Conservation (phyloP, 2,888 invertebrate genomes). For the Petrophora chlorosata region DNA sequence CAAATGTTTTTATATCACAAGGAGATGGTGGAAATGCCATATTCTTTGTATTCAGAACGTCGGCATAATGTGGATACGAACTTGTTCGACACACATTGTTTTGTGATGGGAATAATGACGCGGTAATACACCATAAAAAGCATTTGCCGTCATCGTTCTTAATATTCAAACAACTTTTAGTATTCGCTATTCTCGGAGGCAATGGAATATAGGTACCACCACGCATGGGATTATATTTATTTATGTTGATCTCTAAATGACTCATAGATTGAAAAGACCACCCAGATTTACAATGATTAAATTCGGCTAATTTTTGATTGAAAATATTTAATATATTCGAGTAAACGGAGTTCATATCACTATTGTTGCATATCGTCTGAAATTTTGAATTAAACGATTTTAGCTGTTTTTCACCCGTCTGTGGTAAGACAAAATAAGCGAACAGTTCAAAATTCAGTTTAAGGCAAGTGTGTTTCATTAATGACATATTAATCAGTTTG, state of each 20-base stretch:
- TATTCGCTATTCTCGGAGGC: background rate
- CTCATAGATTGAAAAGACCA: background rate
- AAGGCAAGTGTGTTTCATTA: too few relatives aligned
- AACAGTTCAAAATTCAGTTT: too few relatives aligned
- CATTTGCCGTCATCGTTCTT: background rate
- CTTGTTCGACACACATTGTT: conserved; percentile 17
- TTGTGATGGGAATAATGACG: background rate
- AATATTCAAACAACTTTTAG: background rate
- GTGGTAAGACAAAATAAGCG: too few relatives aligned
- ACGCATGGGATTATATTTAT: background rate
- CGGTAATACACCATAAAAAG: conserved; percentile 23
- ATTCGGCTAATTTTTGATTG: too few relatives aligned
- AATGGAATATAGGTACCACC: background rate
- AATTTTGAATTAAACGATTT: too few relatives aligned
- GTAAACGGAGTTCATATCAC: too few relatives aligned
- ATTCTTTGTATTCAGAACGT: conserved; percentile 18
- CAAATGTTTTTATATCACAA: conserved; percentile 28
- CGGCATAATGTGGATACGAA: conserved; percentile 25
- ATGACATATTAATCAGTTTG: too few relatives aligned
- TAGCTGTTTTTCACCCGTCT: too few relatives aligned
- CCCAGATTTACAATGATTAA: background rate
- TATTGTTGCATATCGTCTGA: too few relatives aligned
- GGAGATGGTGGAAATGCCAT: conserved; percentile 25
- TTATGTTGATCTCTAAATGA: background rate
- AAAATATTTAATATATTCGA: too few relatives aligned